phyloP scores from a whole-genome alignment of 2,113 vertebrate species.

The Perca schrenkii region DNA sequence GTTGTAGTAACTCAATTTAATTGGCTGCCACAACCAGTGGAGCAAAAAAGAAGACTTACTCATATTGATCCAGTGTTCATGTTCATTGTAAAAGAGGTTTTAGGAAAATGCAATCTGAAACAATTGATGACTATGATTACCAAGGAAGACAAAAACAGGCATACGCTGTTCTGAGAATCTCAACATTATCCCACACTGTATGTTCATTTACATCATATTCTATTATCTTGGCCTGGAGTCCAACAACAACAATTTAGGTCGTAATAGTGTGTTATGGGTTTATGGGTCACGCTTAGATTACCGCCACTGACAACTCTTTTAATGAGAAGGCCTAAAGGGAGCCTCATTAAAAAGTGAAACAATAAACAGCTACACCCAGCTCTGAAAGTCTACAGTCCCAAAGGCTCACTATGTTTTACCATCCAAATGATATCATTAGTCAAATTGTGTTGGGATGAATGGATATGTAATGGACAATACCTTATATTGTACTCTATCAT shows the following conservation, averaged over 20 bases:
- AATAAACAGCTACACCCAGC: slow-evolving; percentile 33
- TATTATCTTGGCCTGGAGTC: slow-evolving; percentile 35
- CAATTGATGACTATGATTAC: slow-evolving; percentile 9
- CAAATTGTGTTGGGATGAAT: slow-evolving; percentile 18
- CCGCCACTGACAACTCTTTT: slow-evolving; percentile 47
- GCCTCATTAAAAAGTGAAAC: slow-evolving; percentile 49
- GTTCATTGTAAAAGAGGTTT: slow-evolving; percentile 42
- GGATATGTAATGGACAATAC: slow-evolving; percentile 24
- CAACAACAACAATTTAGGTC: slow-evolving; percentile 42
- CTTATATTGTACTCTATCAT: slow-evolving; percentile 7
- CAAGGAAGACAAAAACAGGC: slow-evolving; percentile 1
- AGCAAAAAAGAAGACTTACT: slow-evolving; percentile 57
- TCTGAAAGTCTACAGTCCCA: slow-evolving; percentile 11
- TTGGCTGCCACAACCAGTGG: slow-evolving; percentile 60
- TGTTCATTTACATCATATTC: slow-evolving; percentile 26
- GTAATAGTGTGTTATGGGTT: slow-evolving; percentile 32
- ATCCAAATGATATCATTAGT: slow-evolving; percentile 44
- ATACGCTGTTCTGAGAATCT: background rate
- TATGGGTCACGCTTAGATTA: slow-evolving; percentile 51
- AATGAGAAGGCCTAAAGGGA: slow-evolving; percentile 50
- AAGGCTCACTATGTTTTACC: slow-evolving; percentile 21
- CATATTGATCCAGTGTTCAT: slow-evolving; percentile 61
- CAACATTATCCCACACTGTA: background rate
- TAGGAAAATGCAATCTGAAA: slow-evolving; percentile 28
- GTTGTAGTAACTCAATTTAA: slow-evolving; percentile 66